Percentiles rank a stretch among this genome's conserved stretches.
Evolutionary conservation across 2,113 vertebrate species (phyloP).

Genomic region (Pluvialis apricaria): DNA sequence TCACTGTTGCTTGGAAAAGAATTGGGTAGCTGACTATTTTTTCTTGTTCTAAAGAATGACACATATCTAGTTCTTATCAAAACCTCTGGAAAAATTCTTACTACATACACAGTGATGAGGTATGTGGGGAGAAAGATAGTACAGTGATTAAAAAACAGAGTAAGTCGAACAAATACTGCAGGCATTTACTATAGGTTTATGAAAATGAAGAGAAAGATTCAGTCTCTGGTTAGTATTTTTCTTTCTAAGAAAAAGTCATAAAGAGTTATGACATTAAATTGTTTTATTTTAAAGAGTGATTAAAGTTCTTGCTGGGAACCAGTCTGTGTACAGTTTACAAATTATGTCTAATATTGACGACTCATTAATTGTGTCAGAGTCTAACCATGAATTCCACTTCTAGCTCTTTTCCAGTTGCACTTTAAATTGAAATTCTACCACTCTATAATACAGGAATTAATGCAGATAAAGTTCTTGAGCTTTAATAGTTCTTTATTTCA

Average conservation of each 20-base stretch:
- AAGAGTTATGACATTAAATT: background rate
- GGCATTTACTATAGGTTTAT: background rate
- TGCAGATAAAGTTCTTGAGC: background rate
- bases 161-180: background rate
- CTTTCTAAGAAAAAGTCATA: background rate
- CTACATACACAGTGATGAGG: background rate
- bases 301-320: background rate
- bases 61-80: background rate
- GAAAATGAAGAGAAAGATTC: background rate
- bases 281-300: background rate
- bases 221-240: background rate
- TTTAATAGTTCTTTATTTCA: background rate
- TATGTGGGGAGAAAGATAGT: background rate
- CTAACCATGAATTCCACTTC: background rate
- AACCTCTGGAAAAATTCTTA: background rate
- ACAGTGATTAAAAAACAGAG: background rate
- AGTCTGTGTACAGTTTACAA: rapidly evolving
- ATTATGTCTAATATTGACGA: background rate
- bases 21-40: background rate
- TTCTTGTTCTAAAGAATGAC: background rate
- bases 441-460: background rate
- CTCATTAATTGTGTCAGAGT: background rate
- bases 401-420: background rate
- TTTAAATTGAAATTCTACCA: background rate
- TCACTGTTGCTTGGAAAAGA: background rate